phyloP scores from a whole-genome alignment of 2,797 vertebrate genomes.

The Lateolabrax maculatus region DNA sequence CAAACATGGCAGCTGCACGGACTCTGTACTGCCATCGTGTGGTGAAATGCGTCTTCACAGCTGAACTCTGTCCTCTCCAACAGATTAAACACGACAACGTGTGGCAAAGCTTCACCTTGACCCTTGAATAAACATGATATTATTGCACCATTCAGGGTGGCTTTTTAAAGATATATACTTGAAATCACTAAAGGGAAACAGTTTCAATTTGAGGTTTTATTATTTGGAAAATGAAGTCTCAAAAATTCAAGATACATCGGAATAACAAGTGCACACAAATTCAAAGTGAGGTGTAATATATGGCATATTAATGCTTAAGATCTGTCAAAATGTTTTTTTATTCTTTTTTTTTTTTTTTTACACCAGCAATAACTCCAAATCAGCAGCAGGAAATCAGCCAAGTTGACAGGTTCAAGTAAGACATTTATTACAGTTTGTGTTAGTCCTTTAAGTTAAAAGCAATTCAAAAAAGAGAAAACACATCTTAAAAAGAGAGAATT shows the following conservation, averaged over 20 bases:
- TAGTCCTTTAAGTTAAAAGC: slow-evolving; percentile 73
- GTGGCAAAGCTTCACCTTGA: neutral
- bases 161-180: no score
- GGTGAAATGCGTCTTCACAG: slow-evolving; percentile 11
- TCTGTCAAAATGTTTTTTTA: slow-evolving; percentile 56
- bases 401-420: slow-evolving; percentile 76
- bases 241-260: slow-evolving; percentile 79
- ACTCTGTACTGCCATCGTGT: slow-evolving; percentile 67
- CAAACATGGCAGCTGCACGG: slow-evolving; percentile 7
- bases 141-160: neutral
- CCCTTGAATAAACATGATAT: neutral
- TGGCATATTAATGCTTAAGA: slow-evolving; percentile 54
- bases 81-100: neutral
- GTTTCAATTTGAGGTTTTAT: slow-evolving; percentile 76
- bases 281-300: slow-evolving; percentile 67
- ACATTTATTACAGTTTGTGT: slow-evolving; percentile 62
- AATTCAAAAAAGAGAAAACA: slow-evolving; percentile 44
- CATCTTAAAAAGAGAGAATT: slow-evolving; percentile 35
- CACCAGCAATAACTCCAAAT: slow-evolving; percentile 53
- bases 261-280: slow-evolving; percentile 76
- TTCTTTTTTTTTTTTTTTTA: no score
- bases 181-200: slow-evolving; percentile 1
- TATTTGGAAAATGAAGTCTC: slow-evolving; percentile 85
- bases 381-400: slow-evolving; percentile 68
- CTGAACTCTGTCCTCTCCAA: neutral